Evolutionary conservation across 2,888 invertebrate genomes (phyloP).

Genomic region (Notodonta dromedarius): DNA sequence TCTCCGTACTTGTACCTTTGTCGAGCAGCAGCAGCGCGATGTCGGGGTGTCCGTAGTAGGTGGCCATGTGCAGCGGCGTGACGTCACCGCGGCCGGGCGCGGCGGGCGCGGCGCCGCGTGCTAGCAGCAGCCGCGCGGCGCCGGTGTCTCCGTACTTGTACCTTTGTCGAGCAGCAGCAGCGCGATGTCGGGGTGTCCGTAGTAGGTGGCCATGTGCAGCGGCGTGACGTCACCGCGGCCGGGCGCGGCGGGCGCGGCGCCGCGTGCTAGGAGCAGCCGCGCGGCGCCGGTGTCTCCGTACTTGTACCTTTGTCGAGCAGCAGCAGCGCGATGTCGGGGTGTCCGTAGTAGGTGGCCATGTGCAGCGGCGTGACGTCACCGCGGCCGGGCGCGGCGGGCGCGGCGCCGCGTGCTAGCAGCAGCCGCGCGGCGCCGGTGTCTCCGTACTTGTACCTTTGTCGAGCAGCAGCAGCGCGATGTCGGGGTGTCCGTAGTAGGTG

Average conservation of each 20-base stretch:
- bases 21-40: conserved; percentile 95
- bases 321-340: conserved; percentile 94
- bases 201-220: conserved; percentile 98
- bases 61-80: conserved; percentile 97
- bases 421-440: too few species aligned
- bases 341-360: conserved; percentile 98
- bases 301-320: conserved; percentile 91
- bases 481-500: conserved; percentile 97
- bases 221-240: conserved; percentile 84
- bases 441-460: conserved; percentile 96
- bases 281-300: too few species aligned
- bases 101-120: too few species aligned
- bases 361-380: conserved; percentile 90
- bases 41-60: conserved; percentile 97
- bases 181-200: conserved; percentile 96
- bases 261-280: too few species aligned
- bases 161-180: conserved; percentile 95
- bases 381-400: too few species aligned
- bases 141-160: neutral
- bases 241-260: too few species aligned
- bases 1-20: conserved; percentile 86
- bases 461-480: conserved; percentile 94
- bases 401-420: too few species aligned
- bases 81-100: too few species aligned
- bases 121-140: too few species aligned